These are phyloP conservation scores for Dolomedes plantarius DNA, from an alignment of 2,888 invertebrate genomes.

Conservation along the genomic window DNA sequence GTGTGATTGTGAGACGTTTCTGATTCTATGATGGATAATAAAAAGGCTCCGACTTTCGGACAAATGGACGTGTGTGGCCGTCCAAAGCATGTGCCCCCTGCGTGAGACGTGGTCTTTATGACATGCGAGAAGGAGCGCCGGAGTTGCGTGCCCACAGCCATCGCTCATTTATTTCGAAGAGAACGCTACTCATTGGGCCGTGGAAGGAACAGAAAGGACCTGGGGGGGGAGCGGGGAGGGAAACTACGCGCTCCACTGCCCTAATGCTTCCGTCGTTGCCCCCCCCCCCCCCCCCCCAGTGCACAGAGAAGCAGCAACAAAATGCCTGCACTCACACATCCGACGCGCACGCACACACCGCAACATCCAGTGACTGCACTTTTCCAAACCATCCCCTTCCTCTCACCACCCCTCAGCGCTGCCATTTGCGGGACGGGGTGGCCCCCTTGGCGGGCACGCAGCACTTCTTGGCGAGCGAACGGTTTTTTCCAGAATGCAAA, in stretches of 20 bases:
- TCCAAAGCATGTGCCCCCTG: too few species aligned
- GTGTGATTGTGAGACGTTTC: too few species aligned
- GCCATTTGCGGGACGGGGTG: too few species aligned
- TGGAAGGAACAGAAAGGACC: neutral
- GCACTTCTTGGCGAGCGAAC: too few species aligned
- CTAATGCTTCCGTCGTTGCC: conserved; percentile 66
- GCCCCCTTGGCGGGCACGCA: neutral
- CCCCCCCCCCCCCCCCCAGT: conserved; percentile 30
- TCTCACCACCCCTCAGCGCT: neutral
- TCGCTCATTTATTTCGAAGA: neutral
- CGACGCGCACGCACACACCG: neutral
- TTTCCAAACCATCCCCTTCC: neutral
- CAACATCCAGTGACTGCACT: neutral
- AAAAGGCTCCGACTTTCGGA: too few species aligned
- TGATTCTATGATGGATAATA: too few species aligned
- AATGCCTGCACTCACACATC: conserved; percentile 16
- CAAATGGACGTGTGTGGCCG: too few species aligned
- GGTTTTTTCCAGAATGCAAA: too few species aligned
- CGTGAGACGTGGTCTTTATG: too few species aligned
- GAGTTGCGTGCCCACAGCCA: neutral
- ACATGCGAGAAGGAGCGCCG: too few species aligned
- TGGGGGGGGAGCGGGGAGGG: neutral
- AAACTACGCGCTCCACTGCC: conserved; percentile 50
- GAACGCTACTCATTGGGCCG: neutral
- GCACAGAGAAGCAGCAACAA: neutral